Base-by-base conservation (phyloP, 2,888 invertebrate genomes). In the Tholera decimalis region DNA sequence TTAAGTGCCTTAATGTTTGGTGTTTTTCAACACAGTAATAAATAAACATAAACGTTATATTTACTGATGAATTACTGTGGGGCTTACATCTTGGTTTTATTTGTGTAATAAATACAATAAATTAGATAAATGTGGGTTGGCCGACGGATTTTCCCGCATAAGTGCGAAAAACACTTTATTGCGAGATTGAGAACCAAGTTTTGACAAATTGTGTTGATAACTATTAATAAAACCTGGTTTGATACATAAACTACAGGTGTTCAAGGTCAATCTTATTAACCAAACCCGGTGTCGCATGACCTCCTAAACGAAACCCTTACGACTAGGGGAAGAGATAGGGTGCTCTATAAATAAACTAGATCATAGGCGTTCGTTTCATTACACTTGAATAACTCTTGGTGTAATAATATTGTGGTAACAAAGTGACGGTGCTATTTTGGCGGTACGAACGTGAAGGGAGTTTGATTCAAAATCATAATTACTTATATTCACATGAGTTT, bases 291-390 rank as follows among this genome's bases (percentile, higher is more conserved):
- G 18, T 49, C 37, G 7, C 37, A 33, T n/a, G 24, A 44, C 53
- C 49, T 54, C 39, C 39, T 30, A 77, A 77, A 71, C 58, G 3
- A 47, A 30, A 60, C 61, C 77, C 63, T 72, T 72, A 46, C 33
- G 46, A 37, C 41, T 55, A 62, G 63, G 78, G 73, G 41, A 62
- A 56, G 37, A 50, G 22, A 37, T 53, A 50, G 72, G 78, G 72
- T 62, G 22, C 9, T 37, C 64, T 73, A 77, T 72, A 20, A 22
- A 77, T 77, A 77, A 46, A 9, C 35, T 56, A 72, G 73, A 77
- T 77, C 73, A 77, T 77, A 72, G 64, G 78, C 26, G 47, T 46
- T 51, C 72, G 78, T 51, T 55, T 77, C 73, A 56, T 73, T 77
- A 49, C 72, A 72, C 78, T 72, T 44, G 55, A 51, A 43, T 72